These are phyloP conservation scores for Sminthopsis crassicaudata DNA, from an alignment of 2,113 vertebrate genomes.

Conservation along the genomic window DNA sequence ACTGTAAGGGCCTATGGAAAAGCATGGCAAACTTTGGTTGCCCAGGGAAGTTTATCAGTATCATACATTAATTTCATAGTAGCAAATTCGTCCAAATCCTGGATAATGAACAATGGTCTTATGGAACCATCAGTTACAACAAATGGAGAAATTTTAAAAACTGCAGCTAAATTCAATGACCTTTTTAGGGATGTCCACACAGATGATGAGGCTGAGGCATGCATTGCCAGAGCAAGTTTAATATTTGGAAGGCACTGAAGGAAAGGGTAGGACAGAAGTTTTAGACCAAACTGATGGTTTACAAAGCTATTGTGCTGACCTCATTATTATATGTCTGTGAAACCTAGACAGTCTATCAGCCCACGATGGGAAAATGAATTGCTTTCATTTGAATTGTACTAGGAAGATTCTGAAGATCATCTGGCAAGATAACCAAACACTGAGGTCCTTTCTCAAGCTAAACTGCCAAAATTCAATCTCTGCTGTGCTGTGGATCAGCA, in stretches of 20 bases:
- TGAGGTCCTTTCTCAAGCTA: background rate
- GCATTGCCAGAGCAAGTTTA: background rate
- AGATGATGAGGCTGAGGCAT: no score
- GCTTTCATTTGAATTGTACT: background rate
- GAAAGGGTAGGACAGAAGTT: background rate
- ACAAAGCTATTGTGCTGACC: background rate
- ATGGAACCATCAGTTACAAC: no score
- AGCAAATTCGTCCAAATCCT: no score
- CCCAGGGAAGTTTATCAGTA: no score
- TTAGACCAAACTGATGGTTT: background rate
- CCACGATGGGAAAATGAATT: background rate
- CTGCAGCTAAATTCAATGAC: no score
- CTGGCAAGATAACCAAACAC: background rate
- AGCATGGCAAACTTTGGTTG: no score
- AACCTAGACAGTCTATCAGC: background rate
- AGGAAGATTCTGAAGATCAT: background rate
- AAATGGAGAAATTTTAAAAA: no score
- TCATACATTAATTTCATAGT: no score
- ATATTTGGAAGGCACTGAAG: background rate
- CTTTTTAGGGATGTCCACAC: no score
- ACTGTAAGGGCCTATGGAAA: no score
- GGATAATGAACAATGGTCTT: no score
- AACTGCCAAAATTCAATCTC: background rate
- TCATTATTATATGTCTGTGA: background rate
- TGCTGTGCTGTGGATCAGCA: no score